Conservation (phyloP, 2,113 vertebrate genomes). For the Osmerus mordax region DNA sequence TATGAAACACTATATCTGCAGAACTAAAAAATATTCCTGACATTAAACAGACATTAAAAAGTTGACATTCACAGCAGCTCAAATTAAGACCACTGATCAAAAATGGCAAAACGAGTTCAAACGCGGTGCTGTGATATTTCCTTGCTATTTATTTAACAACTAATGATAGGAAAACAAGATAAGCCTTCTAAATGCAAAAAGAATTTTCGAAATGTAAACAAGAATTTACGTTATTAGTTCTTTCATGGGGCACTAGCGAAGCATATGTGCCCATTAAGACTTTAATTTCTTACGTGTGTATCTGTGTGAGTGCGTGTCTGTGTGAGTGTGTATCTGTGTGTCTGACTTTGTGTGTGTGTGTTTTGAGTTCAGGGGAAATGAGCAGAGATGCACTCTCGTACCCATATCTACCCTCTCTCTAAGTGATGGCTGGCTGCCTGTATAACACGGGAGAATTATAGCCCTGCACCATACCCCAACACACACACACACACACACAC, state of each 20-base stretch:
- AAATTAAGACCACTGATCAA: not conserved
- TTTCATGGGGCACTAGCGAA: not conserved
- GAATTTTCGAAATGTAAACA: not conserved
- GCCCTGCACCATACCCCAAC: slow-evolving; percentile 12
- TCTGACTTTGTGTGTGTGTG: slow-evolving; percentile 1
- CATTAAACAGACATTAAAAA: too few relatives aligned
- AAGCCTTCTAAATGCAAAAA: not conserved
- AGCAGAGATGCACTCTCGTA: slow-evolving; percentile 23
- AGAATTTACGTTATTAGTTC: slow-evolving; percentile 16
- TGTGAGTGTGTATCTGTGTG: slow-evolving; percentile 13
- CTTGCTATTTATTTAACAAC: not conserved
- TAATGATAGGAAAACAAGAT: not conserved
- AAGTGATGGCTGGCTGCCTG: slow-evolving; percentile 39
- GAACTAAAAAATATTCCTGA: too few relatives aligned
- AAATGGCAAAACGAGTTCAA: not conserved
- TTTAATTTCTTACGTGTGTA: slow-evolving; percentile 35
- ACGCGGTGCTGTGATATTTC: not conserved
- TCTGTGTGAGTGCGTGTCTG: slow-evolving; percentile 1
- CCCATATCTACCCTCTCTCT: slow-evolving; percentile 40
- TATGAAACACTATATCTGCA: not conserved
- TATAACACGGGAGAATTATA: slow-evolving; percentile 30
- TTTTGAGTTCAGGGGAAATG: slow-evolving; percentile 6
- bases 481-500: slow-evolving; percentile 12
- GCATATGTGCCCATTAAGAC: slow-evolving; percentile 17
- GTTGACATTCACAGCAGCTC: not conserved